Base-by-base conservation (phyloP, 1,140 invertebrate species). In the Leptinotarsa defecta region DNA sequence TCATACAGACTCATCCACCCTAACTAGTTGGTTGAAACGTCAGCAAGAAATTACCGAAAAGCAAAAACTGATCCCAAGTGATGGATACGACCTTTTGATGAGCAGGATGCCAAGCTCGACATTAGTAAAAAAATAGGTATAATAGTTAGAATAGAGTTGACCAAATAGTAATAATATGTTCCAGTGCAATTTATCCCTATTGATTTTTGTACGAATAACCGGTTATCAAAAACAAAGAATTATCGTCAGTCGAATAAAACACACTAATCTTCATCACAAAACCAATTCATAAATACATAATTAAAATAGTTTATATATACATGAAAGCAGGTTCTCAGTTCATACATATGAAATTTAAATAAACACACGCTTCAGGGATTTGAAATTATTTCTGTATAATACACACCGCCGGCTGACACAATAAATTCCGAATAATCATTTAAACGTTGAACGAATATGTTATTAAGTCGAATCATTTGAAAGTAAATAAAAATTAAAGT, bases 281-380 rank as follows among this genome's bases (percentile, higher is more conserved):
- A 57, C 17, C 52, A 57, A 17, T 57, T 57, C 52, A 57, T 19
- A 57, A 19, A 57, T 43, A 43, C 34, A 11, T 57, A 57, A 57
- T 57, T 57, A 19, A 57, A 57, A 57, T 57, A 57, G 52, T 57
- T 57, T 17, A 57, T 57, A 57, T 15, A 57, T 57, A 57, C n/a
- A 57, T 57, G 13, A 57, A 57, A 57, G 52, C 52, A 57, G 52
- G 52, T 57, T 57, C n/a, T 57, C n/a, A 17, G 52, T 57, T 19
- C 52, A 57, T 57, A 57, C 52, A 57, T 57, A 57, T n/a, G 52
- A 8, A 57, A 57, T 57, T 57, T 57, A 19, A 57, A 57, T 57
- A 57, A 57, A 57, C 13, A 19, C 52, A 57, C 2, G 52, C 52
- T n/a, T 4, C 17, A 57, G 52, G 52, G 15, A 57, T 19, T 57